Evolutionary conservation across 2,888 invertebrate genomes (phyloP), one percentile per base, ranked within the genome.

Genomic region (Chrysolina haemoptera): DNA sequence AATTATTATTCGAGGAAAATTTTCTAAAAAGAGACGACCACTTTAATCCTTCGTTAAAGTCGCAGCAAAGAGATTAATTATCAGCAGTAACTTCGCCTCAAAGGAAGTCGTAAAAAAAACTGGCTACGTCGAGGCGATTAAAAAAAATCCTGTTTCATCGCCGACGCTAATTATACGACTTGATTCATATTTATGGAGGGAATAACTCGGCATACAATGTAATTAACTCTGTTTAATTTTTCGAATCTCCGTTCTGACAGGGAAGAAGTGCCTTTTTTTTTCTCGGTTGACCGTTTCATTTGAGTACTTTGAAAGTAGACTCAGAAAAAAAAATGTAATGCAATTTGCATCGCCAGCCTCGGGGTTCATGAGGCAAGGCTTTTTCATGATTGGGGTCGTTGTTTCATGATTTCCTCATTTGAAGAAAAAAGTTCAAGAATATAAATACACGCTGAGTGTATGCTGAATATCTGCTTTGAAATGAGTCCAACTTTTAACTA

Each of bases 251-350:
- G 35, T 22, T 27, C n/a, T n/a, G 10, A 59, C 27, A n/a, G 2
- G 11, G 16, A 59, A 9, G n/a, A 59, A 2, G 35, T 10, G n/a
- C 14, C 27, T 12, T 59, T 59, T 35, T 59, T 59, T 35, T 20
- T 18, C 53, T n/a, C n/a, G 50, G 59, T n/a, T 59, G 59, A 59
- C 59, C 59, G 22, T 59, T 72, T 55, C 62, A 70, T 62, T n/a
- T 48, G 48, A 48, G 16, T 14, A n/a, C 48, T 48, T 48, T 16
- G 48, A 16, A 10, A 48, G 48, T 48, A 16, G 48, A 48, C 8
- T 20, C 22, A 20, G 20, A 53, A 20, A 11, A 12, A 53, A 16
- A 20, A 53, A 53, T 20, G 20, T 20, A 11, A 53, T 20, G 20
- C 53, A 11, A 53, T 53, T 53, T 53, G 10, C 53, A 11, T 14